These are phyloP conservation scores for Eupithecia vulgata DNA, from an alignment of 2,888 invertebrate species.

Conservation along the genomic window DNA sequence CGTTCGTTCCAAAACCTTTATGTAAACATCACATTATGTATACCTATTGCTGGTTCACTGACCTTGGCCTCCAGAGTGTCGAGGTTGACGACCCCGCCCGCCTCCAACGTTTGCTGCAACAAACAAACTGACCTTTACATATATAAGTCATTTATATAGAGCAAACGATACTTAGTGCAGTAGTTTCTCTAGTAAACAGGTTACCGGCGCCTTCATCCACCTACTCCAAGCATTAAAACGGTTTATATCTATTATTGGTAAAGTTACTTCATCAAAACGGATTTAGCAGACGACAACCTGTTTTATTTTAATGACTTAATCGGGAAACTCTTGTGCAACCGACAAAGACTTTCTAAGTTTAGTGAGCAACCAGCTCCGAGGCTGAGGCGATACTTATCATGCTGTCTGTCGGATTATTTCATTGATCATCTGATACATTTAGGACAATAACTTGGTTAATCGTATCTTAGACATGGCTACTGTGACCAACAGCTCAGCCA, in stretches of 20 bases:
- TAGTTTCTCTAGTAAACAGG: slow-evolving; percentile 18
- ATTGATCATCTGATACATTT: neutral
- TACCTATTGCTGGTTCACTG: slow-evolving; percentile 58
- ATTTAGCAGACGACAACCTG: slow-evolving; percentile 7
- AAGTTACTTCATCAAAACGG: neutral
- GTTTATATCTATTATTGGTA: neutral
- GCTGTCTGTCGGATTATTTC: slow-evolving; percentile 25
- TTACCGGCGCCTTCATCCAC: neutral
- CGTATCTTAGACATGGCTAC: neutral
- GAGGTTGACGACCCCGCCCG: slow-evolving; percentile 87
- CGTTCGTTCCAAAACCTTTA: slow-evolving; percentile 29
- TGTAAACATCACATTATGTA: slow-evolving; percentile 35
- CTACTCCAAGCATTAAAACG: neutral
- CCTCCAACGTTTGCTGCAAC: slow-evolving; percentile 81
- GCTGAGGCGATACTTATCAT: slow-evolving; percentile 17
- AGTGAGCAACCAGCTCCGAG: slow-evolving; percentile 18
- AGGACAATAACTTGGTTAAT: neutral
- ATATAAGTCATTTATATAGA: slow-evolving; percentile 29
- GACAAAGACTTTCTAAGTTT: slow-evolving; percentile 32
- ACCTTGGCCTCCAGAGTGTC: slow-evolving; percentile 92
- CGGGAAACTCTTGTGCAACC: slow-evolving; percentile 28
- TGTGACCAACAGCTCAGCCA: neutral
- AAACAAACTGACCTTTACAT: slow-evolving; percentile 52
- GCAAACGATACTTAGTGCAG: slow-evolving; percentile 14
- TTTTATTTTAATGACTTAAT: neutral